Evolutionary conservation across 2,113 vertebrate genomes (phyloP).

Genomic region (Antechinus flavipes): DNA sequence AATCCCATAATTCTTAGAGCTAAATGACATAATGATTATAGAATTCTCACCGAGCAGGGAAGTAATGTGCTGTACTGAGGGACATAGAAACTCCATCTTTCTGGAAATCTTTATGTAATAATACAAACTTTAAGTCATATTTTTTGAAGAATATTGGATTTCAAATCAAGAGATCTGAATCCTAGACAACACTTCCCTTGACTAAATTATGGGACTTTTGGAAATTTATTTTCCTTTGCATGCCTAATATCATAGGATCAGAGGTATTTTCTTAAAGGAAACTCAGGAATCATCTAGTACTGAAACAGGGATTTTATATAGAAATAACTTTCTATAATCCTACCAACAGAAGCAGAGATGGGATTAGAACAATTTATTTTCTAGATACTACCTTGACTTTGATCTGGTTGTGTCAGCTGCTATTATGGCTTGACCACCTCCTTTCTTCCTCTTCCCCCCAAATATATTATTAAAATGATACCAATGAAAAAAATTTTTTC

Average conservation of each 20-base stretch:
- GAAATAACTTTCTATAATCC: not conserved
- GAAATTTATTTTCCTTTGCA: not conserved
- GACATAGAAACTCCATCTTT: not conserved
- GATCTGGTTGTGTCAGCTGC: not conserved
- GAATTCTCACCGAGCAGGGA: not conserved
- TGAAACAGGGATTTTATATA: not conserved
- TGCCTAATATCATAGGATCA: not conserved
- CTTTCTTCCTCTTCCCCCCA: no score
- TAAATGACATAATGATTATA: not conserved
- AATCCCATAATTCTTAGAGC: not conserved
- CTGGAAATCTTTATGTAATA: not conserved
- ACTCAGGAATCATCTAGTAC: not conserved
- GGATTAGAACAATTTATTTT: not conserved
- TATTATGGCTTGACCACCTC: not conserved
- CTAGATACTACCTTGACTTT: not conserved
- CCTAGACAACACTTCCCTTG: not conserved
- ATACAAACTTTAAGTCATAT: not conserved
- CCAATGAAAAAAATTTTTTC: not conserved
- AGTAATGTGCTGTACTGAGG: not conserved
- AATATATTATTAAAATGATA: not conserved
- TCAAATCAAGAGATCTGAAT: not conserved
- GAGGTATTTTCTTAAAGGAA: not conserved
- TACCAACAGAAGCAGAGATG: not conserved
- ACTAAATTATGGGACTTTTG: not conserved
- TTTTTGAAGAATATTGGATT: not conserved